phyloP scores from a whole-genome alignment of 2,113 vertebrate genomes.

The Dromas ardeola region DNA sequence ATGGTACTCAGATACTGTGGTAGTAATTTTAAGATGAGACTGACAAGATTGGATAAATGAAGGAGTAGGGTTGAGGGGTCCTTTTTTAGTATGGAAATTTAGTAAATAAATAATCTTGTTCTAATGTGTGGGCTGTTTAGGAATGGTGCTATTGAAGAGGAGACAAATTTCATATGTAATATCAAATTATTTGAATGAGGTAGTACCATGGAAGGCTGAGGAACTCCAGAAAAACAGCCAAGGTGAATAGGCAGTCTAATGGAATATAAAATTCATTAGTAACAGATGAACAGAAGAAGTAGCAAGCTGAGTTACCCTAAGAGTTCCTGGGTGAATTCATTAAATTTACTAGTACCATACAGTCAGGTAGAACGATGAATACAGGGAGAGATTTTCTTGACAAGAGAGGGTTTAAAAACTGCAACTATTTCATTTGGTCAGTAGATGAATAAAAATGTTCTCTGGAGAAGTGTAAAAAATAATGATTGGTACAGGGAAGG shows the following conservation, averaged over 20 bases:
- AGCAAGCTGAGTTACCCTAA: background rate
- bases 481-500: background rate
- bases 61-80: background rate
- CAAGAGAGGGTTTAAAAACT: background rate
- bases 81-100: background rate
- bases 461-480: background rate
- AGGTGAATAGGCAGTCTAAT: background rate
- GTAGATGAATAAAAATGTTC: background rate
- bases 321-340: background rate
- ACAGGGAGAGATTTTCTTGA: background rate
- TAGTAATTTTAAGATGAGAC: background rate
- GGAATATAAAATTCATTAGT: conserved; percentile 29
- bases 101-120: background rate
- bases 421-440: background rate
- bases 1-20: background rate
- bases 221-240: background rate
- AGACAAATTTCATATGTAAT: background rate
- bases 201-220: background rate
- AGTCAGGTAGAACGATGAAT: background rate
- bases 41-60: background rate
- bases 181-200: background rate
- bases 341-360: background rate
- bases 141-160: background rate
- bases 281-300: conserved; percentile 24
- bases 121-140: background rate